Base-by-base conservation (phyloP, 2,888 invertebrate species). In the Mamestra brassicae region DNA sequence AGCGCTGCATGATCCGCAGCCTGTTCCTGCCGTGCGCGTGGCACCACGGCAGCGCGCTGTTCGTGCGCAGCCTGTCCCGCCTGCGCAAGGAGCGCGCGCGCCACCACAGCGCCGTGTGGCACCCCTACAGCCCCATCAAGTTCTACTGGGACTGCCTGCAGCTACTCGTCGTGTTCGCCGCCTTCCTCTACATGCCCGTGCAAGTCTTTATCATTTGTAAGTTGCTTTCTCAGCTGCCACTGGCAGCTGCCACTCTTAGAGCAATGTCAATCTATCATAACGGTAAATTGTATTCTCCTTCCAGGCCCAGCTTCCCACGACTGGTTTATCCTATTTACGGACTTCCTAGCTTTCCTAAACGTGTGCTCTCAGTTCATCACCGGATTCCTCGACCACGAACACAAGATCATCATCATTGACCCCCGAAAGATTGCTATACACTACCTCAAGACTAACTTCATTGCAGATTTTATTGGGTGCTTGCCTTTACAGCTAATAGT, bases 41-140 rank as follows among this genome's bases (percentile, higher is more conserved):
- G 93, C 94, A 93, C 84, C 88, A 89, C 85, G 92, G 92, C 68
- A 76, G 90, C 10, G 73, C 75, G 57, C 87, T 80, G 52, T 52
- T 52, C 52, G 52, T 87, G 66, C 52, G 52, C 52, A 52, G 52
- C 52, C 17, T 17, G 52, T 87, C 88, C 86, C 89, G 91, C 15
- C 88, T 93, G 65, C 85, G 87, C 34, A 47, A 79, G 34, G 94
- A 95, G 85, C 89, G 90, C 52, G 88, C 82, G 38, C 86, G 93
- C 0, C 94, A 93, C 76, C 83, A 2, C 72, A 83, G 85, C 80
- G 82, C 88, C 63, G 83, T 93, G 15, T 91, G 92, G 83, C 95
- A 96, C 80, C 95, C 96, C 2, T 95, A 93, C 90, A 94, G 95
- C 76, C 89, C 91, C 8, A 67, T 90, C 74, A 90, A 89, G 73